These are phyloP conservation scores for Leguminivora glycinivorella DNA, from an alignment of 1,140 invertebrate genomes.

Conservation along the genomic window DNA sequence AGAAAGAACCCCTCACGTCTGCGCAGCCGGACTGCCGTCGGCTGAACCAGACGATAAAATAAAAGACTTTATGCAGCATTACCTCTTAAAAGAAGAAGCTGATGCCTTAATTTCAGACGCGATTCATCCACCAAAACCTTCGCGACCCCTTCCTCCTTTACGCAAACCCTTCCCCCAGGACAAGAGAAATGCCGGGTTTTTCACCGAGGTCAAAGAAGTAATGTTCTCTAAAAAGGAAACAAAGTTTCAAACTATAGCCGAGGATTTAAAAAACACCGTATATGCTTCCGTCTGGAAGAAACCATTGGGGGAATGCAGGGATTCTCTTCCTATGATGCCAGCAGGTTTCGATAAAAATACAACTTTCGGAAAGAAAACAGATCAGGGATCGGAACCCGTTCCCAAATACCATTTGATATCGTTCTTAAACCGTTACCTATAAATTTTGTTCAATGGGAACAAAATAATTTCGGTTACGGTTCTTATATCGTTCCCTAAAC, in stretches of 20 bases:
- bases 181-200: slow-evolving; percentile 34
- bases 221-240: slow-evolving; percentile 40
- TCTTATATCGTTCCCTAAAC: too few species aligned
- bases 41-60: slow-evolving; percentile 40
- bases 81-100: slow-evolving; percentile 59
- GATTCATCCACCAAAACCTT: slow-evolving; percentile 44
- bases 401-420: too few species aligned
- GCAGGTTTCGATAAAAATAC: slow-evolving; percentile 51
- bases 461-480: too few species aligned
- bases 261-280: slow-evolving; percentile 64
- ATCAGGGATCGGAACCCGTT: too few species aligned
- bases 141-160: slow-evolving; percentile 39
- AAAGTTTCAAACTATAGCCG: slow-evolving; percentile 60
- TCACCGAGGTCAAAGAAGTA: slow-evolving; percentile 33
- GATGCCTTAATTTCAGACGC: slow-evolving; percentile 57
- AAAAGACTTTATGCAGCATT: slow-evolving; percentile 45
- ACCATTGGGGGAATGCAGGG: slow-evolving; percentile 53
- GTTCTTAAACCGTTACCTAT: too few species aligned
- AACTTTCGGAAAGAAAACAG: slow-evolving; percentile 56
- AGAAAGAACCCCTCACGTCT: slow-evolving; percentile 37
- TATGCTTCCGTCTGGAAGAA: slow-evolving; percentile 72
- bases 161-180: slow-evolving; percentile 36
- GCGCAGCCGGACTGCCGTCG: slow-evolving; percentile 49
- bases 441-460: too few species aligned
- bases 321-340: slow-evolving; percentile 62